A percentile compares a stretch with the other conserved stretches of the same genome.
Evolutionary conservation across 1,140 invertebrate species (phyloP).

Genomic region (Pseudobourletiella spinata): DNA sequence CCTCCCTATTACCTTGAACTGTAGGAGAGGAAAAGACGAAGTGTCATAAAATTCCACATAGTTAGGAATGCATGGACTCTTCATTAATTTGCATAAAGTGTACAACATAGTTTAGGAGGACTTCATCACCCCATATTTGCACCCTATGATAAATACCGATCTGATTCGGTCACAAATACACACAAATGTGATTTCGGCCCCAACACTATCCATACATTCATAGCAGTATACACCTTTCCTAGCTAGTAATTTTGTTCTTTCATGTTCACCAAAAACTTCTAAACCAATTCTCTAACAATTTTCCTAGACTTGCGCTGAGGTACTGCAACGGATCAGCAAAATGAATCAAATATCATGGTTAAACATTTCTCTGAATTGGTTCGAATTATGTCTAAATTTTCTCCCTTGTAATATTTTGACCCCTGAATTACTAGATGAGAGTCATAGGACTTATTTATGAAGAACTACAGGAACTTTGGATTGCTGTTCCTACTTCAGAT

Average conservation of each 20-base stretch:
- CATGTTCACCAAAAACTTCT: not conserved
- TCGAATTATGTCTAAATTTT: slow-evolving; percentile 7
- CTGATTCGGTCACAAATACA: too few species aligned
- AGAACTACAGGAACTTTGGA: not conserved
- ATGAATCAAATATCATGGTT: slow-evolving; percentile 3
- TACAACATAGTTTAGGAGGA: too few species aligned
- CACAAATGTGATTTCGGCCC: too few species aligned
- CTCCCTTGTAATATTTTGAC: not conserved
- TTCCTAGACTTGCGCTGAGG: not conserved
- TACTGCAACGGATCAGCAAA: slow-evolving; percentile 18
- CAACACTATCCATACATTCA: not conserved
- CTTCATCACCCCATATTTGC: too few species aligned
- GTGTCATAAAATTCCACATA: too few species aligned
- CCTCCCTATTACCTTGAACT: too few species aligned
- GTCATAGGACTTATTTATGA: slow-evolving; percentile 17
- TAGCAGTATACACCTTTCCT: slow-evolving; percentile 1
- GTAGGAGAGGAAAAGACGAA: too few species aligned
- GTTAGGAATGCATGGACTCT: too few species aligned
- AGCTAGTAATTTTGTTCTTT: not conserved
- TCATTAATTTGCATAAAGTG: too few species aligned
- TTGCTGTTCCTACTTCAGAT: slow-evolving; percentile 4
- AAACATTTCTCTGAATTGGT: slow-evolving; percentile 16
- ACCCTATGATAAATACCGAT: too few species aligned
- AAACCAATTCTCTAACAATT: slow-evolving; percentile 8
- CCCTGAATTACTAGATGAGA: slow-evolving; percentile 11